Percentiles rank a stretch among this genome's conserved stretches.
Evolutionary conservation across 2,113 vertebrate species (phyloP).

Genomic region (Alethe castanea): DNA sequence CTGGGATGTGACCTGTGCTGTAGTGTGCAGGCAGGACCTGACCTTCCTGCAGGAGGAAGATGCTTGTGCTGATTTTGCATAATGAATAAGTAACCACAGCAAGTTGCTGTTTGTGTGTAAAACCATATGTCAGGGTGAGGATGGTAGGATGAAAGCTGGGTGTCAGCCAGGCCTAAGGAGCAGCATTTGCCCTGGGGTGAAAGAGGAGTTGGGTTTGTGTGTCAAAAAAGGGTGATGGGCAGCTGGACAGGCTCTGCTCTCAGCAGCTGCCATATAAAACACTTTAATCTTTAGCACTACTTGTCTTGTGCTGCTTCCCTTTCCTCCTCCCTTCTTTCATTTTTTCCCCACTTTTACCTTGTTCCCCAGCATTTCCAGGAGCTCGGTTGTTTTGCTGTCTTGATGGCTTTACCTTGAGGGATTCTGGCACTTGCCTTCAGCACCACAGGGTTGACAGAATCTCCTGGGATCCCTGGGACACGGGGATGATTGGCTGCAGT

Average conservation of each 20-base stretch:
- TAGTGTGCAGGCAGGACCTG: not conserved
- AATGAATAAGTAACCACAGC: not conserved
- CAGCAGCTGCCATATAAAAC: not conserved
- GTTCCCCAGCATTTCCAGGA: not conserved
- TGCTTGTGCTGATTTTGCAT: not conserved
- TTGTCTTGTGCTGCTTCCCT: not conserved
- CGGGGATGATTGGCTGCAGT: not conserved
- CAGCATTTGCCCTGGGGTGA: not conserved
- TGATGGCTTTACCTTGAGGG: fast-evolving
- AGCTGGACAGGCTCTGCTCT: not conserved
- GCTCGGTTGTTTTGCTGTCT: not conserved
- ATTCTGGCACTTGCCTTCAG: not conserved
- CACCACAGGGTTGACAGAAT: not conserved
- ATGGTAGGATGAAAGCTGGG: not conserved
- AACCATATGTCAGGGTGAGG: not conserved
- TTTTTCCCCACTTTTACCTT: not conserved
- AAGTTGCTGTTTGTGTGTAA: not conserved
- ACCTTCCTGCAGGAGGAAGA: not conserved
- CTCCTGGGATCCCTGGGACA: not conserved
- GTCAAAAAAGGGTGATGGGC: not conserved
- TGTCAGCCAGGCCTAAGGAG: not conserved
- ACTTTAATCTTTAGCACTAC: not conserved
- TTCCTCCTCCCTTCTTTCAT: not conserved
- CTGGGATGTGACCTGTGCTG: not conserved
- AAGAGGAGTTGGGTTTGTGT: not conserved